Evolutionary conservation across 2,113 vertebrate species (phyloP).

Genomic region (Leucoraja erinaceus): DNA sequence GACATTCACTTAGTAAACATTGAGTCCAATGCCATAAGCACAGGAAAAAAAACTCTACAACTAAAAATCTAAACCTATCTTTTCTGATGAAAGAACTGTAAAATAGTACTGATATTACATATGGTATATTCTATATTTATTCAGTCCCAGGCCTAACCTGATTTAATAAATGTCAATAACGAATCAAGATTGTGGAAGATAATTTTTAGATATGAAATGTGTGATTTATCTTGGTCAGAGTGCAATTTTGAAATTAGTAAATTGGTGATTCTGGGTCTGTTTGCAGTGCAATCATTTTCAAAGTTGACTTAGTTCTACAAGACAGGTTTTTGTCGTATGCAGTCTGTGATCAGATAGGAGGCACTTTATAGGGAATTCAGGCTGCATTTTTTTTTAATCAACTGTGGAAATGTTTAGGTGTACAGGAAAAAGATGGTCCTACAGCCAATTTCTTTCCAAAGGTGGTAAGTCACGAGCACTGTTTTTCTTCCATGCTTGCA

Average conservation of each 20-base stretch:
- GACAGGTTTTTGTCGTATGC: neutral
- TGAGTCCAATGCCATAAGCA: slow-evolving; percentile 4
- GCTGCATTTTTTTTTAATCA: slow-evolving; percentile 12
- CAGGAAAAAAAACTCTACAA: slow-evolving; percentile 2
- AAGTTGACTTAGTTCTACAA: neutral
- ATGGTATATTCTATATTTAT: slow-evolving; percentile 36
- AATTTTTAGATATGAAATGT: slow-evolving; percentile 27
- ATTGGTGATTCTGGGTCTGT: slow-evolving; percentile 18
- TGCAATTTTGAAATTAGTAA: neutral
- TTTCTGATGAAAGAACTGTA: slow-evolving; percentile 33
- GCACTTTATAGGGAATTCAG: slow-evolving; percentile 23
- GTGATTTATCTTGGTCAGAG: neutral
- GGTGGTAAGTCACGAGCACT: neutral
- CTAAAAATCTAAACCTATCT: neutral
- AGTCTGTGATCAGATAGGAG: slow-evolving; percentile 27
- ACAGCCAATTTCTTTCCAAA: neutral
- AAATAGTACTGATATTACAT: slow-evolving; percentile 14
- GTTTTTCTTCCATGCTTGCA: neutral
- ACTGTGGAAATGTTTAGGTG: neutral
- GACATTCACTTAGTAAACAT: slow-evolving; percentile 18
- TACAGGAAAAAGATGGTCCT: neutral
- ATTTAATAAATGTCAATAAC: slow-evolving; percentile 34
- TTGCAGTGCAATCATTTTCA: slow-evolving; percentile 17
- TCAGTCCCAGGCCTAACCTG: neutral
- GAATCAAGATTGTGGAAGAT: slow-evolving; percentile 12